Evolutionary conservation across 2,797 vertebrate species (phyloP).

Genomic region (Nyctalus aviator): DNA sequence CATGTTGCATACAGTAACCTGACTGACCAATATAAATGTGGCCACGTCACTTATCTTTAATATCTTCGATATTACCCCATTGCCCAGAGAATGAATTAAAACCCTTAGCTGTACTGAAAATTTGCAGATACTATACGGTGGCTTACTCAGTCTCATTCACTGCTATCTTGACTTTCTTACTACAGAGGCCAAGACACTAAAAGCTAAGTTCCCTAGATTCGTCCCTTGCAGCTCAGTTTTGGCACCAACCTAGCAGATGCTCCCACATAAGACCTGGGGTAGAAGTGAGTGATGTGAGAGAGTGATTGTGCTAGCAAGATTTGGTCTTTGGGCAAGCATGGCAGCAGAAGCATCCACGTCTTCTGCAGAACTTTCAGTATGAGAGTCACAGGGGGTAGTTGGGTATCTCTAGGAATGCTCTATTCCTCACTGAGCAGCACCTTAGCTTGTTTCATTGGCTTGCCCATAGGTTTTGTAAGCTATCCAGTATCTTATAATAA

Average conservation of each 20-base stretch:
- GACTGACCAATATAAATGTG: background rate
- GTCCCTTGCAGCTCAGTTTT: background rate
- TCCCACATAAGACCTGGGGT: background rate
- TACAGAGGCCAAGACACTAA: background rate
- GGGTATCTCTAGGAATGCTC: background rate
- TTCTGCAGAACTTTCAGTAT: background rate
- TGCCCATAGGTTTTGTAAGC: background rate
- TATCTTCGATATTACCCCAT: background rate
- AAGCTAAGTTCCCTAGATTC: background rate
- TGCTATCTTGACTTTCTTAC: background rate
- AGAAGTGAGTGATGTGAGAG: background rate
- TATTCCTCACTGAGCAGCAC: background rate
- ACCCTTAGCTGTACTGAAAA: background rate
- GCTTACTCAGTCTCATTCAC: background rate
- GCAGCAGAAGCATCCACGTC: background rate
- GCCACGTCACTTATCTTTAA: background rate
- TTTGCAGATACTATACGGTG: background rate
- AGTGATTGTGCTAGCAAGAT: background rate
- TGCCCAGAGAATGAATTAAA: background rate
- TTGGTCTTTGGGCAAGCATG: background rate
- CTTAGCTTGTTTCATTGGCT: background rate
- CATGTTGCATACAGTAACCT: background rate
- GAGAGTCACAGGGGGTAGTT: background rate
- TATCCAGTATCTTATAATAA: slow-evolving; percentile 14
- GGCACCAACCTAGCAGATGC: background rate